Evolutionary conservation across 2,888 invertebrate species (phyloP).

Genomic region (Iselma pallidipennis): DNA sequence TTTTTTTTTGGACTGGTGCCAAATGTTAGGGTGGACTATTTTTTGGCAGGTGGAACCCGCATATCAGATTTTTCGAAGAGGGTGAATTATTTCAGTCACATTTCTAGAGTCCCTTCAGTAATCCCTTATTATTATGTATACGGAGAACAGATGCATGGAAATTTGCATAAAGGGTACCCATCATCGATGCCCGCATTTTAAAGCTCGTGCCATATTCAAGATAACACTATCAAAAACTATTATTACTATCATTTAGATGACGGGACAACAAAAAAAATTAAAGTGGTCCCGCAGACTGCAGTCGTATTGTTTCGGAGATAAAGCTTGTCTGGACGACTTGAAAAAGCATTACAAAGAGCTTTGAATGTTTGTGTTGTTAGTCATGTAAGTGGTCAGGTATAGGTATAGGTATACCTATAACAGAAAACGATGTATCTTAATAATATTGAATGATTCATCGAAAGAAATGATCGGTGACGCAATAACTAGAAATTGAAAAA

Average conservation of each 20-base stretch:
- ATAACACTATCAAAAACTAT: not conserved
- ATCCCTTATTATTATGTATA: not conserved
- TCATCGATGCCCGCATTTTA: not conserved
- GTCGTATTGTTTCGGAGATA: not conserved
- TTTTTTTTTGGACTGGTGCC: not conserved
- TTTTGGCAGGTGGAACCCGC: slow-evolving; percentile 4
- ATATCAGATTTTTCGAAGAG: not conserved
- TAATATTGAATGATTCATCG: not conserved
- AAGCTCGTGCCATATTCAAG: not conserved
- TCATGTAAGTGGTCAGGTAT: not conserved
- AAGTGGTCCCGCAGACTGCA: too few relatives aligned
- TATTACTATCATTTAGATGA: not conserved
- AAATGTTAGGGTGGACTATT: not conserved
- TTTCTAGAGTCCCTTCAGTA: not conserved
- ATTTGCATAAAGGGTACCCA: not conserved
- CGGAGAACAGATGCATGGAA: not conserved
- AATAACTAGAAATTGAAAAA: not conserved
- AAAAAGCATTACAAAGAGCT: not conserved
- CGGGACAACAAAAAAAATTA: not conserved
- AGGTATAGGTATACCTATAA: not conserved
- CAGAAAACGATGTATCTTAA: not conserved
- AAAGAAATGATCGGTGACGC: not conserved
- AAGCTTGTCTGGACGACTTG: not conserved
- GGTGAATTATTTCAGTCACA: not conserved
- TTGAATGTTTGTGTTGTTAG: not conserved